These are phyloP conservation scores for Torymus aiolomorphi DNA, from an alignment of 2,888 invertebrate genomes.

Conservation along the genomic window DNA sequence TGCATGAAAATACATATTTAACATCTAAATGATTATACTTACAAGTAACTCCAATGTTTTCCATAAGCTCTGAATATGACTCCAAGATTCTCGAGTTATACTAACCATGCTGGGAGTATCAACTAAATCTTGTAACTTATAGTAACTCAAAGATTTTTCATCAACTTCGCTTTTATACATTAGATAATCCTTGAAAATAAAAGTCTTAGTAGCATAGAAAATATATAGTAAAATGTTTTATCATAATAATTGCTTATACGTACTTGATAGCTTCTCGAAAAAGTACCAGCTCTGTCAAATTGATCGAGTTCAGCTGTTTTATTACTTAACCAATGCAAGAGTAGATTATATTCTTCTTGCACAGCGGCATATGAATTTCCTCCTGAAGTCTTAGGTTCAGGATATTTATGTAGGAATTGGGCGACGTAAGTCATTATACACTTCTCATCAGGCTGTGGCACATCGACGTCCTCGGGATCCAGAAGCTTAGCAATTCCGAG, in stretches of 20 bases:
- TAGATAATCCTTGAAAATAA: conserved; percentile 82
- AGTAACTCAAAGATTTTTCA: conserved; percentile 83
- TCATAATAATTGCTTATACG: conserved; percentile 46
- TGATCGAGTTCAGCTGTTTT: conserved; percentile 87
- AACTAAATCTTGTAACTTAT: conserved; percentile 87
- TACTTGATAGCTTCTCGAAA: conserved; percentile 84
- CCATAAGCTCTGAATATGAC: conserved; percentile 88
- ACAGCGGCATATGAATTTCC: conserved; percentile 86
- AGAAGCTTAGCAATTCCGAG: conserved; percentile 93
- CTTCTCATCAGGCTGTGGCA: conserved; percentile 96
- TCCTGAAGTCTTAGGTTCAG: conserved; percentile 88
- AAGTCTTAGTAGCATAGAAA: not conserved
- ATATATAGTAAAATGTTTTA: conserved; percentile 3
- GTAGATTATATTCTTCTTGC: conserved; percentile 87
- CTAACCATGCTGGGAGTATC: conserved; percentile 89
- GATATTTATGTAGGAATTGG: conserved; percentile 96
- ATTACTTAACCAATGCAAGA: conserved; percentile 89
- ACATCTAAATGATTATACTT: conserved; percentile 53
- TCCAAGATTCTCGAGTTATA: conserved; percentile 91
- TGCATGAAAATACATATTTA: not conserved
- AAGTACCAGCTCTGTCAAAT: conserved; percentile 84
- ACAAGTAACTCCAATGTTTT: conserved; percentile 82
- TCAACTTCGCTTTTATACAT: conserved; percentile 87
- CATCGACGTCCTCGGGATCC: conserved; percentile 97
- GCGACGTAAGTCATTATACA: conserved; percentile 99